A percentile compares a stretch with the other conserved stretches of the same genome.
phyloP scores from a whole-genome alignment of 2,113 vertebrate genomes.

The Ia io region DNA sequence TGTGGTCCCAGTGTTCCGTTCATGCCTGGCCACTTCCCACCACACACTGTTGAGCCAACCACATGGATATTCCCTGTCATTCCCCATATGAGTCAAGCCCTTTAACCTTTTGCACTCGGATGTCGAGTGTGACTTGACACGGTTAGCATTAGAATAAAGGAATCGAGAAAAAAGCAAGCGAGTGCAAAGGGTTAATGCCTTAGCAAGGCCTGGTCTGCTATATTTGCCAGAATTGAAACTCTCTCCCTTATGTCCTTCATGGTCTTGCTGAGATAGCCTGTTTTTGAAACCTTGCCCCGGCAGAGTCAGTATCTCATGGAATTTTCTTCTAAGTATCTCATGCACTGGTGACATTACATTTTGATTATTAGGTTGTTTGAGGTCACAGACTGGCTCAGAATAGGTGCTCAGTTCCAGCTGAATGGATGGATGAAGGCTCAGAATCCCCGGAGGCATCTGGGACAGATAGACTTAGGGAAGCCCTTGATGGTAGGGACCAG shows the following conservation, averaged over 20 bases:
- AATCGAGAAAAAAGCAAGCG: too few species aligned
- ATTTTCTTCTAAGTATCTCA: background rate
- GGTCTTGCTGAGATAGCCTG: background rate
- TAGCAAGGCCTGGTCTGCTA: background rate
- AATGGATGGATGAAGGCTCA: background rate
- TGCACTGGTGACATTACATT: background rate
- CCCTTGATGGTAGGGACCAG: background rate
- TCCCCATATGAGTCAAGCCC: background rate
- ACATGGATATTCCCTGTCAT: background rate
- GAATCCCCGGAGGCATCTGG: background rate
- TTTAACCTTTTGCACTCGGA: too few species aligned
- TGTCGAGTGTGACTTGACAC: too few species aligned
- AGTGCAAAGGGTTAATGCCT: too few species aligned
- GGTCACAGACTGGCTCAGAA: background rate
- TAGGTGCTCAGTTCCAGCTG: background rate
- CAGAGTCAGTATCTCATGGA: background rate
- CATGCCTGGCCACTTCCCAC: background rate
- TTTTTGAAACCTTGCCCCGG: background rate
- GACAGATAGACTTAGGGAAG: background rate
- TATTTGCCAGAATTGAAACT: background rate
- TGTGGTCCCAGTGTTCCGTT: background rate
- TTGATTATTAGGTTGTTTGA: background rate
- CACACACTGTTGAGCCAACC: background rate
- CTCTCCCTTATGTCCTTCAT: background rate
- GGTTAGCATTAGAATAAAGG: too few species aligned